Evolutionary conservation across 2,797 vertebrate species (phyloP).

Genomic region (Ctenopoma kingsleyae): DNA sequence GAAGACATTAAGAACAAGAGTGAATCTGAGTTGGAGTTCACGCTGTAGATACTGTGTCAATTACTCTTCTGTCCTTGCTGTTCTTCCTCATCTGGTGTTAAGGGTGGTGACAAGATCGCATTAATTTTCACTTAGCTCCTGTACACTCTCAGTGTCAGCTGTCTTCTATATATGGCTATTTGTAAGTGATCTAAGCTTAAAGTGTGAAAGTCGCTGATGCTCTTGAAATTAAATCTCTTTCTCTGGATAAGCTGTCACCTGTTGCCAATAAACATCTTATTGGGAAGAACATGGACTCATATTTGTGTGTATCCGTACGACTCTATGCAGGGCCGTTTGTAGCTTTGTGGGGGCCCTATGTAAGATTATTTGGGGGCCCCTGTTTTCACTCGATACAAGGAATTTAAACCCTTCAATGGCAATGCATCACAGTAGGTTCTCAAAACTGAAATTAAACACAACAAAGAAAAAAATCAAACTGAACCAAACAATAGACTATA

Average conservation of each 20-base stretch:
- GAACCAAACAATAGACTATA: too few species aligned
- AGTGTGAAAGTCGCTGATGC: slow-evolving; percentile 73
- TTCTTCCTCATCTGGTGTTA: slow-evolving; percentile 31
- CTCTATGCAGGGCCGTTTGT: too few species aligned
- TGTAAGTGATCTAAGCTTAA: slow-evolving; percentile 70
- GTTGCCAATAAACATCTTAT: slow-evolving; percentile 72
- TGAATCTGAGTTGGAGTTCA: slow-evolving; percentile 4
- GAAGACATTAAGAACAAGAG: slow-evolving; percentile 19
- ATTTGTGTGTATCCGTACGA: slow-evolving; percentile 25
- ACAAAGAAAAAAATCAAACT: too few species aligned
- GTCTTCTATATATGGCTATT: slow-evolving; percentile 65
- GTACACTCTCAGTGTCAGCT: slow-evolving; percentile 58
- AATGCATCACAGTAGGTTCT: too few species aligned
- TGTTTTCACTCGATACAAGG: too few species aligned
- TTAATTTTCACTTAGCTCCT: slow-evolving; percentile 70
- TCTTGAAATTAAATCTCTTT: slow-evolving; percentile 74
- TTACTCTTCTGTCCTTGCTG: slow-evolving; percentile 36
- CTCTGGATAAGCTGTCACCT: slow-evolving; percentile 69
- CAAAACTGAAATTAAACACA: too few species aligned
- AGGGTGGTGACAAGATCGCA: slow-evolving; percentile 58
- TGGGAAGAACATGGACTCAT: slow-evolving; percentile 31
- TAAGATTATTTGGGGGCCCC: too few species aligned
- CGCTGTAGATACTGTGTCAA: slow-evolving; percentile 12
- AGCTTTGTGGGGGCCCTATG: too few species aligned
- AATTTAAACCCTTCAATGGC: too few species aligned